Conservation (phyloP, 2,113 vertebrate species). For the Tragelaphus buxtoni region DNA sequence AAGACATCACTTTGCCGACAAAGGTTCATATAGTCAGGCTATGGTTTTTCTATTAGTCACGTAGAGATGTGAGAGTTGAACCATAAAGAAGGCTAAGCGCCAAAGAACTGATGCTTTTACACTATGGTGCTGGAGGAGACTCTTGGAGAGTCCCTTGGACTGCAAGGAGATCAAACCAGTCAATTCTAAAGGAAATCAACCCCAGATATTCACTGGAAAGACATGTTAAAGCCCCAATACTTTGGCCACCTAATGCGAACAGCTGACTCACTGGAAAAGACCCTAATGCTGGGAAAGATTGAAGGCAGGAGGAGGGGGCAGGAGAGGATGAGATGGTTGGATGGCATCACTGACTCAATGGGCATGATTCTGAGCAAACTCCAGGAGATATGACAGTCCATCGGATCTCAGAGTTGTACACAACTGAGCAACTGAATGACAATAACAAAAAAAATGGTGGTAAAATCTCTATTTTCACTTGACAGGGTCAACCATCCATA, state of each 20-base stretch:
- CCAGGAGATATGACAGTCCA: not conserved
- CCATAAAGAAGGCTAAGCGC: not conserved
- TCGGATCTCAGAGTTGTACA: fast-evolving
- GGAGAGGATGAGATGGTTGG: not conserved
- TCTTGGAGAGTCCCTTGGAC: not conserved
- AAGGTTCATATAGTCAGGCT: not conserved
- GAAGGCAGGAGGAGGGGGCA: not conserved
- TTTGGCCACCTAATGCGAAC: not conserved
- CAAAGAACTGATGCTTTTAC: not conserved
- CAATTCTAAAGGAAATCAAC: not conserved
- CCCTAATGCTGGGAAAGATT: not conserved
- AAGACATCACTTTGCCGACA: not conserved
- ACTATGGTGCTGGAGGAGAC: not conserved
- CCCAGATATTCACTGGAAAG: not conserved
- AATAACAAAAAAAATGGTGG: fast-evolving
- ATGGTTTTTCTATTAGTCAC: not conserved
- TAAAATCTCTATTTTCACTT: not conserved
- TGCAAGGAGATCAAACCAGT: not conserved
- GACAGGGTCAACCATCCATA: not conserved
- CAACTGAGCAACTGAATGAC: not conserved
- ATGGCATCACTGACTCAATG: not conserved
- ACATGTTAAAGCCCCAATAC: not conserved
- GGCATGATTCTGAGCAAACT: not conserved
- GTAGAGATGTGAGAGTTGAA: not conserved
- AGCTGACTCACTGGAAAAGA: not conserved